Evolutionary conservation across 2,888 invertebrate species (phyloP).

Genomic region (Dolomedes plantarius): DNA sequence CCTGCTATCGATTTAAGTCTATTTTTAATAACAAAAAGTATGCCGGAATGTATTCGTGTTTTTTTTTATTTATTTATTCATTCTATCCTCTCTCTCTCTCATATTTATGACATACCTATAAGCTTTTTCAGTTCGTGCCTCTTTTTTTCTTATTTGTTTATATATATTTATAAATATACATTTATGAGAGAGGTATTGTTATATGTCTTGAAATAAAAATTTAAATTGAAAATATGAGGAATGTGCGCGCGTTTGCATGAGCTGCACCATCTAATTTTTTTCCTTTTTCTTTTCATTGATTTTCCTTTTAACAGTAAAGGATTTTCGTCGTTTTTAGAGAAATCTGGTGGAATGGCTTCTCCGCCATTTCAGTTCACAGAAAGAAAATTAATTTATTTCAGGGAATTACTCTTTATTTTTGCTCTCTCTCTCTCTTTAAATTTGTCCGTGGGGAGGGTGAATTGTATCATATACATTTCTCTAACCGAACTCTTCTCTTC

Average conservation of each 20-base stretch:
- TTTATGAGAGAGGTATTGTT: slow-evolving; percentile 20
- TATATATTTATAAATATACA: slow-evolving; percentile 4
- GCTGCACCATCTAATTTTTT: not conserved
- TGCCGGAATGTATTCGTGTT: not conserved
- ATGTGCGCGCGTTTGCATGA: slow-evolving; percentile 1
- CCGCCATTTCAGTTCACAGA: too few species aligned
- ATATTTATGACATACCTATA: slow-evolving; percentile 26
- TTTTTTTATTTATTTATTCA: not conserved
- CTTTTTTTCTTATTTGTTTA: not conserved
- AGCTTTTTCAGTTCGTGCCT: slow-evolving; percentile 25
- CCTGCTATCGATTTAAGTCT: slow-evolving; percentile 45
- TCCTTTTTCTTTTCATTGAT: not conserved
- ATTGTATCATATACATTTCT: too few species aligned
- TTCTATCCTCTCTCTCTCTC: not conserved
- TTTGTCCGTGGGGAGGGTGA: too few species aligned
- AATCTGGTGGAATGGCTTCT: not conserved
- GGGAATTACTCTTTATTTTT: too few species aligned
- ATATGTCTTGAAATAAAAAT: slow-evolving; percentile 54
- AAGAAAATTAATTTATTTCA: too few species aligned
- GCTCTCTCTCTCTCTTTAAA: too few species aligned
- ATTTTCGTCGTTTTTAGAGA: not conserved
- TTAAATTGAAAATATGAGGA: slow-evolving; percentile 60
- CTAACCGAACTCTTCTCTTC: too few species aligned
- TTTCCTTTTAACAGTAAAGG: not conserved
- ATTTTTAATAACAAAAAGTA: slow-evolving; percentile 68